These are phyloP conservation scores for Diaphora mendica DNA, from an alignment of 2,888 invertebrate species.

Conservation along the genomic window DNA sequence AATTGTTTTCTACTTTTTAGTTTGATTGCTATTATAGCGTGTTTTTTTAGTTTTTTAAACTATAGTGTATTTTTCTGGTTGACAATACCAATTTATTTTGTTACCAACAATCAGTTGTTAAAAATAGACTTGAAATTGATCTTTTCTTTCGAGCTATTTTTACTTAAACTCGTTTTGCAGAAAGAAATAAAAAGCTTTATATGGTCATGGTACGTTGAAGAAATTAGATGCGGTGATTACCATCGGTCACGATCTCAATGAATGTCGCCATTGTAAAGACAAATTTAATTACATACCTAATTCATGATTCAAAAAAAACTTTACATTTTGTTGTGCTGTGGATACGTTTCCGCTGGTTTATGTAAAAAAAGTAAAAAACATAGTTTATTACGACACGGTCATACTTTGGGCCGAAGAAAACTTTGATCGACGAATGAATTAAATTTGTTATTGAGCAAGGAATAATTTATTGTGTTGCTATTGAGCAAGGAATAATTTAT, in stretches of 20 bases:
- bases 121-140: background rate
- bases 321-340: background rate
- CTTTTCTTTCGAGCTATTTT: background rate
- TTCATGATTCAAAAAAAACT: conserved; percentile 2
- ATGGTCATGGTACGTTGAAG: conserved; percentile 62
- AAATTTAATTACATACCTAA: conserved; percentile 55
- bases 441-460: background rate
- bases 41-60: no score
- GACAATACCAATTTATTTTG: background rate
- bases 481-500: no score
- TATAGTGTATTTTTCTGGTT: no score
- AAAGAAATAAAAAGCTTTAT: conserved; percentile 14
- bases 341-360: background rate
- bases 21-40: no score
- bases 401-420: background rate
- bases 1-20: no score
- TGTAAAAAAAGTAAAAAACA: background rate
- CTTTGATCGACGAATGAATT: background rate
- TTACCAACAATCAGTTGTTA: background rate
- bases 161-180: background rate
- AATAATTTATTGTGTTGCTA: no score
- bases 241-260: conserved; percentile 70
- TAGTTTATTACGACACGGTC: background rate
- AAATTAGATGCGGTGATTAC: conserved; percentile 66
- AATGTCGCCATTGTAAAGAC: conserved; percentile 56